Evolutionary conservation across 2,888 invertebrate species (phyloP).

Genomic region (Mantis religiosa): DNA sequence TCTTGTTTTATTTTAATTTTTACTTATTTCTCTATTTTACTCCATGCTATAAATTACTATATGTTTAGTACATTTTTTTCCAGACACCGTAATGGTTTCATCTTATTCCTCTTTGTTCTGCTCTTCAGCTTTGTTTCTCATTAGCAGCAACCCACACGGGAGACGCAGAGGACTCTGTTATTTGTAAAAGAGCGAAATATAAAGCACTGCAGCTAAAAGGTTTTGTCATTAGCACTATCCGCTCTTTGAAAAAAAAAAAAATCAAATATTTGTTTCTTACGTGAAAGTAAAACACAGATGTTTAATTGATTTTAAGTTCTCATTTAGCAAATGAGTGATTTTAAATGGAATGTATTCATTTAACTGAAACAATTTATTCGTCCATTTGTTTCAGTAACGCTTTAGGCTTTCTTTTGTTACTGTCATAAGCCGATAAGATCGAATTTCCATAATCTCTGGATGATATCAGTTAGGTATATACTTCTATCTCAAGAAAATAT

Average conservation of each 20-base stretch:
- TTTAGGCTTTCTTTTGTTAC: no score
- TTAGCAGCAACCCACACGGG: background rate
- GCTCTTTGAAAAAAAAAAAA: background rate
- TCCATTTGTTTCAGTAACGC: no score
- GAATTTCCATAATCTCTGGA: no score
- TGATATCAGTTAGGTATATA: no score
- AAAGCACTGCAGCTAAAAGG: background rate
- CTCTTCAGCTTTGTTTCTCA: background rate
- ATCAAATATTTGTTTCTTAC: background rate
- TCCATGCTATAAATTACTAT: background rate
- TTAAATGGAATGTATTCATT: no score
- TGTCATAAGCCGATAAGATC: no score
- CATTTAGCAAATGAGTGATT: no score
- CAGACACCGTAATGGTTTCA: background rate
- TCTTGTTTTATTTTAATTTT: background rate
- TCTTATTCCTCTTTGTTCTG: background rate
- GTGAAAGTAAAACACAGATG: no score
- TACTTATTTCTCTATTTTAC: background rate
- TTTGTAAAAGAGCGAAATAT: background rate
- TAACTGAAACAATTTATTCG: no score
- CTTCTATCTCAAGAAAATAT: no score
- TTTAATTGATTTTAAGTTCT: background rate
- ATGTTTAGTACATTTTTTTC: background rate
- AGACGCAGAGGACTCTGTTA: background rate
- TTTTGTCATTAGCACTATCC: background rate